These are phyloP conservation scores for Homarus gammarus DNA, from an alignment of 2,888 invertebrate species.

Conservation along the genomic window DNA sequence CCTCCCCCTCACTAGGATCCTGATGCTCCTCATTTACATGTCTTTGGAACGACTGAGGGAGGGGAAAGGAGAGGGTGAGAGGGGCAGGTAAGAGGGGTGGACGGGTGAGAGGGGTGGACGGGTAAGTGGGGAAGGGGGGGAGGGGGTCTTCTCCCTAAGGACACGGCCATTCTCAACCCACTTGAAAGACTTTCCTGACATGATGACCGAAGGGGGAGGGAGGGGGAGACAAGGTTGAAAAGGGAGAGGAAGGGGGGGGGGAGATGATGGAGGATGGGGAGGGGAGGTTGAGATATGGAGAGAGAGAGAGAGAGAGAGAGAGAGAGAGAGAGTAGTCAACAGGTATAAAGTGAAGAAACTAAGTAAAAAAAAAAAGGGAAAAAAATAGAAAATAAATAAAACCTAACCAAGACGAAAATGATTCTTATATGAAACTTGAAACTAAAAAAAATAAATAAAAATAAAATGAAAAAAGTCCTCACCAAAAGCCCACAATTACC, in stretches of 20 bases:
- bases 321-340: background rate
- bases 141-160: background rate
- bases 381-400: too few relatives aligned
- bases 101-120: background rate
- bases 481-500: too few relatives aligned
- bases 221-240: background rate
- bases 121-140: background rate
- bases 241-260: background rate
- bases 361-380: too few relatives aligned
- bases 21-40: too few relatives aligned
- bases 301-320: background rate
- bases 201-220: conserved; percentile 17
- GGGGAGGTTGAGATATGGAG: background rate
- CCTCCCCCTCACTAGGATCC: background rate
- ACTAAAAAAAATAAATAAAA: too few relatives aligned
- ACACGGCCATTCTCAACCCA: conserved; percentile 20
- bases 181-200: conserved; percentile 31
- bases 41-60: too few relatives aligned
- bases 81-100: background rate
- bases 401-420: too few relatives aligned
- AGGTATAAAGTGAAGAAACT: too few relatives aligned
- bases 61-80: background rate
- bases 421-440: too few relatives aligned
- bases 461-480: too few relatives aligned
- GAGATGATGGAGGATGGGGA: background rate